Evolutionary conservation across 2,888 invertebrate species (phyloP).

Genomic region (Monopis laevigella): DNA sequence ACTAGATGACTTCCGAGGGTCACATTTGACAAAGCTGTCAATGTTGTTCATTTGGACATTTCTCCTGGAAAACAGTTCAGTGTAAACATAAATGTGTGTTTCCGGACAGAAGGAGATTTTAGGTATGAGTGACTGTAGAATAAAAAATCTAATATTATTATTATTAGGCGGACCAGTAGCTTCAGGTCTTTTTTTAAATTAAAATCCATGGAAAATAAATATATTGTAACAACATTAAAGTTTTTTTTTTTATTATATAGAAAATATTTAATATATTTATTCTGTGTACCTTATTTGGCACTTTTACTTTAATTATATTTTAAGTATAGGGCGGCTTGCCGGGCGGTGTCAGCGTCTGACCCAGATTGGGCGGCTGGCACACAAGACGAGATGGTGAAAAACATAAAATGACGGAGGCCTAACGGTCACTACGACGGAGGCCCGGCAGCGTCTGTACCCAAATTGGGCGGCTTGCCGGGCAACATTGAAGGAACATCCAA

Average conservation of each 20-base stretch:
- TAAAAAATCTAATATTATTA: constrained; percentile 1
- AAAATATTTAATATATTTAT: neutral
- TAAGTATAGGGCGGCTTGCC: no score
- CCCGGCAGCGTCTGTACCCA: no score
- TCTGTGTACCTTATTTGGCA: constrained; percentile 4
- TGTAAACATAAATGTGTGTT: constrained; percentile 16
- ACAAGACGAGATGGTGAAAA: no score
- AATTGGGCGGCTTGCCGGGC: no score
- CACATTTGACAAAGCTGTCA: constrained; percentile 52
- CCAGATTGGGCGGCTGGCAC: no score
- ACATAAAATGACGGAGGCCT: no score
- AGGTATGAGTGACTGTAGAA: neutral
- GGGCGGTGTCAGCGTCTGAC: no score
- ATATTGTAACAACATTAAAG: no score
- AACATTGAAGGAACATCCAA: no score
- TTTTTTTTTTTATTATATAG: constrained; percentile 21
- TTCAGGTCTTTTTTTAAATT: constrained; percentile 36
- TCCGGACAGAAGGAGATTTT: constrained; percentile 14
- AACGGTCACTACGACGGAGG: no score
- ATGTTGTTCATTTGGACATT: constrained; percentile 47
- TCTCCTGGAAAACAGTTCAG: constrained; percentile 26
- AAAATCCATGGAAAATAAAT: no score
- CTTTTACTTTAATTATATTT: no score
- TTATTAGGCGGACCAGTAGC: constrained; percentile 37
- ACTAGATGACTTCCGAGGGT: constrained; percentile 63